Conservation (phyloP, 2,113 vertebrate genomes). For the Mirza zaza region DNA sequence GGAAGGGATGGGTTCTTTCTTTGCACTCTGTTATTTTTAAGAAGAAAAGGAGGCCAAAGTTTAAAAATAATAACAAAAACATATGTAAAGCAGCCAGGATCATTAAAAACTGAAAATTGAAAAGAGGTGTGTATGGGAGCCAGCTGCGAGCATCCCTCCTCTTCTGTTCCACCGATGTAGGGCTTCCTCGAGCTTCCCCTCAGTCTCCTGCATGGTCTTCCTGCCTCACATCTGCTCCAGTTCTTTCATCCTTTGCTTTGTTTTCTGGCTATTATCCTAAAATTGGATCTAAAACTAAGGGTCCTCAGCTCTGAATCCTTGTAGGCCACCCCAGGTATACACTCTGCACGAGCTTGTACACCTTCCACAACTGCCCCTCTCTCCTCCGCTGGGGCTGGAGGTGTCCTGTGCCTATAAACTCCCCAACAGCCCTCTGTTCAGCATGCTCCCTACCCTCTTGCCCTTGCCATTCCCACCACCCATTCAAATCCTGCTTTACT, state of each 20-base stretch:
- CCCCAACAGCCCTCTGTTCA: background rate
- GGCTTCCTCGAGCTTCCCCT: background rate
- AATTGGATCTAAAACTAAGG: background rate
- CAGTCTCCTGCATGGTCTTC: rapidly evolving
- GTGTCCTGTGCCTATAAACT: background rate
- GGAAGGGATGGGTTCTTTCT: background rate
- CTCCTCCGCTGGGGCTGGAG: background rate
- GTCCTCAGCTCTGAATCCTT: background rate
- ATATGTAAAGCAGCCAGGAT: background rate
- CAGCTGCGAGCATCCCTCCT: background rate
- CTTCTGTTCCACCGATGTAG: rapidly evolving
- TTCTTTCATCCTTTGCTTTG: background rate
- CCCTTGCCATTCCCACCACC: no score
- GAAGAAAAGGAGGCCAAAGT: background rate
- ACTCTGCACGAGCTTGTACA: no score
- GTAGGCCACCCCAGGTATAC: rapidly evolving
- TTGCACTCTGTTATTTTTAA: background rate
- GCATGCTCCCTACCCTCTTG: background rate
- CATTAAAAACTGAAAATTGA: background rate
- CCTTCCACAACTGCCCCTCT: background rate
- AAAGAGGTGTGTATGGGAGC: rapidly evolving
- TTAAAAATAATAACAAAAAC: background rate
- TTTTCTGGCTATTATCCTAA: background rate
- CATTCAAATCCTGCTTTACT: background rate
- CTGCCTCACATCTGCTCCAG: background rate